A percentile compares a stretch with the other conserved stretches of the same genome.
Evolutionary conservation across 2,888 invertebrate genomes (phyloP).

Genomic region (Temnothorax ravouxi): DNA sequence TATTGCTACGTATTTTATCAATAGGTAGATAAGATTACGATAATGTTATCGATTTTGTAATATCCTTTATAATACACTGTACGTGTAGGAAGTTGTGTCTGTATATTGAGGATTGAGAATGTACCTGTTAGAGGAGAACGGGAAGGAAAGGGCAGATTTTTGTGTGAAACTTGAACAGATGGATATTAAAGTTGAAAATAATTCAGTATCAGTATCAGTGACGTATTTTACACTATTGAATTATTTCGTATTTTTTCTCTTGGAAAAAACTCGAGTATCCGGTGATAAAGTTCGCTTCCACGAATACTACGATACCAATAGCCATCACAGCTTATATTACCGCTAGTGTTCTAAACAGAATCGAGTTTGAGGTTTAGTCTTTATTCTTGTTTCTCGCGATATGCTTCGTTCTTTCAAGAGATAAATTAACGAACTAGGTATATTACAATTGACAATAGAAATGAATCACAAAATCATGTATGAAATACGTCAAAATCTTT

Average conservation of each 20-base stretch:
- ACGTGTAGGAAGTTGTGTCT: conserved; percentile 54
- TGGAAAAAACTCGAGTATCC: neutral
- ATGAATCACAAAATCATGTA: neutral
- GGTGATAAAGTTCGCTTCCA: conserved; percentile 2
- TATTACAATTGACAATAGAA: conserved; percentile 4
- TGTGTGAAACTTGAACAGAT: neutral
- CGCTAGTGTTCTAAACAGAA: conserved; percentile 16
- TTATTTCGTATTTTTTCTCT: neutral
- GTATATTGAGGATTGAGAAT: conserved; percentile 53
- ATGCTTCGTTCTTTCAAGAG: conserved; percentile 4
- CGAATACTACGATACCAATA: conserved; percentile 34
- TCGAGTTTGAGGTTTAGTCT: neutral
- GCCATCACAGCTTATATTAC: conserved; percentile 23
- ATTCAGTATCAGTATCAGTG: neutral
- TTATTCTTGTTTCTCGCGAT: neutral
- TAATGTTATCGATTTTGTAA: conserved; percentile 63
- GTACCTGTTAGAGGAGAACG: conserved; percentile 55
- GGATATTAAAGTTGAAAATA: neutral
- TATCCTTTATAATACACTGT: conserved; percentile 60
- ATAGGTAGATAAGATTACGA: conserved; percentile 39
- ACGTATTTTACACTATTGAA: neutral
- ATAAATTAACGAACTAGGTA: conserved; percentile 1
- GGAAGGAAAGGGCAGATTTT: neutral
- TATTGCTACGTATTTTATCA: conserved; percentile 36
- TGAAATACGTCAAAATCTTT: neutral